Base-by-base conservation (phyloP, 2,888 invertebrate species). In the Scaptomyza reducta region DNA sequence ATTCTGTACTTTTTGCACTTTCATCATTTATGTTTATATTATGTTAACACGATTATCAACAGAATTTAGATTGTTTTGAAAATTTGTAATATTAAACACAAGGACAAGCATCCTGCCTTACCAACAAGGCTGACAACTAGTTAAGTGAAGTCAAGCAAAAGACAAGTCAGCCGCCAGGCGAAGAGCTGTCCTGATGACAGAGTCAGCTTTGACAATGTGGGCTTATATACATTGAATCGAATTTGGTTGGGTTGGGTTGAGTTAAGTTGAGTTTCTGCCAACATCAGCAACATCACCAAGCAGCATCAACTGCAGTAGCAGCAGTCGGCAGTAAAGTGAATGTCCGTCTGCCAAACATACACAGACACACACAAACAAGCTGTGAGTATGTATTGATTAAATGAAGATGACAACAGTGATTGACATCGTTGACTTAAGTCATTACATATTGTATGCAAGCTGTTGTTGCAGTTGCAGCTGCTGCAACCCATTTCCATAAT, bases 391-490 rank as follows among this genome's bases (percentile, higher is more conserved):
- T 74, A 82, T 78, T 83, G 78, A 80, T 81, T 78, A 76, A 78
- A 83, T 83, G 83, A 78, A 78, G 81, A 81, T 78, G 78, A 73
- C 73, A 79, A 75, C 79, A 81, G 79, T 76, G 78, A 84, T 80
- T 74, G 85, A 75, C 68, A 69, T 75, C 79, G 79, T 82, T 80
- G 82, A 80, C 80, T 81, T 72, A 82, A 80, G 72, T 79, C 77
- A 80, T 83, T 83, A 83, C 83, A 83, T 76, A 74, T 79, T 76
- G 82, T 66, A 66, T 59, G 74, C 77, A 70, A 80, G 72, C 57
- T 71, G 66, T 54, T 69, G 65, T 54, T 62, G 64, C 29, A 51
- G 41, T 57, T 57, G 45, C 67, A 67, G 59, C 75, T 56, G 74
- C 69, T 71, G 51, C 62, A 73, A 63, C 53, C 50, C 70, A 71